Evolutionary conservation across 1,140 invertebrate genomes (phyloP).

Genomic region (Aphaenogaster floridana): DNA sequence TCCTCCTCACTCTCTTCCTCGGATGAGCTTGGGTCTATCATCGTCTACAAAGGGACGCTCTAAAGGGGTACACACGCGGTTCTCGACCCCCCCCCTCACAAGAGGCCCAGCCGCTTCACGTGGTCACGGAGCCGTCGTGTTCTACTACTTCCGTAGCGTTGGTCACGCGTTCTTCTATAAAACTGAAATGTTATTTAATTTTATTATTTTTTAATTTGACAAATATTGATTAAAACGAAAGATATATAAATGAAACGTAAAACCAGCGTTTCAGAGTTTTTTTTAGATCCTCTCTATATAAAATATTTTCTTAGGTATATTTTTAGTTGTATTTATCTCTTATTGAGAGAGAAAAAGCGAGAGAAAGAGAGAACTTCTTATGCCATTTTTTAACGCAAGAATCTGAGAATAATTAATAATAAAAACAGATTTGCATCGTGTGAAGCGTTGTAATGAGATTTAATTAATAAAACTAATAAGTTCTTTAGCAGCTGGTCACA

Average conservation of each 20-base stretch:
- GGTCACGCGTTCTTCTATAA: constrained; percentile 14
- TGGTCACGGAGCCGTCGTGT: constrained; percentile 66
- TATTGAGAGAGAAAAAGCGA: not conserved
- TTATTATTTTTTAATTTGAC: not conserved
- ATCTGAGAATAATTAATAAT: not conserved
- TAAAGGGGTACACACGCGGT: constrained; percentile 62
- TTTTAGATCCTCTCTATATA: too few relatives aligned
- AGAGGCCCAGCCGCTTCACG: constrained; percentile 63
- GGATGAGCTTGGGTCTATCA: constrained; percentile 96
- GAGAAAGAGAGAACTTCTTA: not conserved
- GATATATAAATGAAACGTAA: too few relatives aligned
- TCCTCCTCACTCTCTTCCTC: constrained; percentile 96
- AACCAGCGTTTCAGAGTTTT: too few relatives aligned
- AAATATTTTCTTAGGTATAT: too few relatives aligned
- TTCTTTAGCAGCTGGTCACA: not conserved
- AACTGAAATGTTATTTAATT: constrained; percentile 31
- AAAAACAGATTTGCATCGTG: not conserved
- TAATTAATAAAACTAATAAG: not conserved
- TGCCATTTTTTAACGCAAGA: not conserved
- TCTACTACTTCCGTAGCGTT: constrained; percentile 12
- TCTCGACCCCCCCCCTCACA: constrained; percentile 57
- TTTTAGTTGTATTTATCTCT: not conserved
- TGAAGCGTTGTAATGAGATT: not conserved
- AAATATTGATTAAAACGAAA: not conserved
- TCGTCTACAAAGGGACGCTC: constrained; percentile 82